These are phyloP conservation scores for Siphonodentalium dalli DNA, from an alignment of 2,888 invertebrate genomes.

Conservation along the genomic window DNA sequence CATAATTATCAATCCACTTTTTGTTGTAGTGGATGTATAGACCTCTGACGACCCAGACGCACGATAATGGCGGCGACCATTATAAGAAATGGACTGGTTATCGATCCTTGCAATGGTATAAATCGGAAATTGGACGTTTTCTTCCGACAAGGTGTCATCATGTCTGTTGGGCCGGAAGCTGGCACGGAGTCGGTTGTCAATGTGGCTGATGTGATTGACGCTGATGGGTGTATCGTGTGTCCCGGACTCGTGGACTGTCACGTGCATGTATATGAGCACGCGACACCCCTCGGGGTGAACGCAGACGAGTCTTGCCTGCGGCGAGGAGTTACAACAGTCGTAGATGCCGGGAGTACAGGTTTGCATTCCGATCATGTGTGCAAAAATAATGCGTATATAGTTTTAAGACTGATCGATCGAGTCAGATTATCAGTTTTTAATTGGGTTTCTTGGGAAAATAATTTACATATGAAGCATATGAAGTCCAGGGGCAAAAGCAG, in stretches of 20 bases:
- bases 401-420: too few relatives aligned
- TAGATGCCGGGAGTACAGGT: constrained; percentile 59
- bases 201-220: constrained; percentile 39
- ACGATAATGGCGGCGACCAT: constrained; percentile 19
- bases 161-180: constrained; percentile 19
- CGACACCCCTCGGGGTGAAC: constrained; percentile 54
- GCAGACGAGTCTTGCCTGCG: constrained; percentile 46
- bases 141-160: constrained; percentile 32
- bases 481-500: too few relatives aligned
- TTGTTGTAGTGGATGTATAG: too few relatives aligned
- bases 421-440: too few relatives aligned
- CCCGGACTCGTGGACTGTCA: constrained; percentile 60
- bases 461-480: too few relatives aligned
- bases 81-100: constrained; percentile 48
- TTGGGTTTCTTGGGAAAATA: too few relatives aligned
- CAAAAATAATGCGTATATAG: too few relatives aligned
- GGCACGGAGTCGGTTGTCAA: constrained; percentile 19
- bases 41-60: too few relatives aligned
- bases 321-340: constrained; percentile 51
- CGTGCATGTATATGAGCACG: constrained; percentile 54
- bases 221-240: constrained; percentile 47
- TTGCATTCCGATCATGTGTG: too few relatives aligned
- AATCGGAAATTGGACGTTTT: constrained; percentile 35
- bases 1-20: too few relatives aligned
- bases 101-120: constrained; percentile 48